Evolutionary conservation across 2,113 vertebrate species (phyloP).

Genomic region (Eira barbara): DNA sequence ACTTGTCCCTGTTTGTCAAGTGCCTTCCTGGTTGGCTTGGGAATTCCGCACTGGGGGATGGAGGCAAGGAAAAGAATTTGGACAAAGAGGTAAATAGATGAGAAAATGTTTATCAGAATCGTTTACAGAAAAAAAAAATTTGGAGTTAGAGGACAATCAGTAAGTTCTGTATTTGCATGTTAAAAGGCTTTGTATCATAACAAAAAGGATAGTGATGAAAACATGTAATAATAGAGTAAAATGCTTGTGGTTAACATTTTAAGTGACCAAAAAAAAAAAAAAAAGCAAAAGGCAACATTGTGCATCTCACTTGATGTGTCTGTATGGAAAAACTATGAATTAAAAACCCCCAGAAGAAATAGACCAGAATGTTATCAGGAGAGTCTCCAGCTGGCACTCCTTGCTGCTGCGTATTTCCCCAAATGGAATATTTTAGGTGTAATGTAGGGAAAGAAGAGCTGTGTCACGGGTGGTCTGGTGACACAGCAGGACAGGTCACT

Average conservation of each 20-base stretch:
- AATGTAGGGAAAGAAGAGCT: neutral
- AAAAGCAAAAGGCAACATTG: neutral
- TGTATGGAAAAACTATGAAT: neutral
- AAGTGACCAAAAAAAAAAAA: neutral
- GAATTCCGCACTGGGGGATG: neutral
- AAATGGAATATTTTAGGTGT: neutral
- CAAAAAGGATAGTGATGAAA: neutral
- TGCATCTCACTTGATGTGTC: too few species aligned
- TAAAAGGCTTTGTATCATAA: neutral
- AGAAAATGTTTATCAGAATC: neutral
- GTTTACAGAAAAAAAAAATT: neutral
- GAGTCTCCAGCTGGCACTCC: neutral
- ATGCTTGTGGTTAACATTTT: neutral
- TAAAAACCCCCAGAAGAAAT: neutral
- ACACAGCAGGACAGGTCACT: accelerated
- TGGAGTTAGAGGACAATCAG: neutral
- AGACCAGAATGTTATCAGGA: too few species aligned
- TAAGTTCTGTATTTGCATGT: neutral
- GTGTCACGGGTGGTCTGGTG: neutral
- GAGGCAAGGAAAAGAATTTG: neutral
- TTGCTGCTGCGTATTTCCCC: neutral
- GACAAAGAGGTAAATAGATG: neutral
- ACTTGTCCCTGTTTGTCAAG: neutral
- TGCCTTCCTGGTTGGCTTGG: neutral
- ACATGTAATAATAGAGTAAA: neutral